Conservation (phyloP, 2,888 invertebrate species). For the Agrochola lychnidis region DNA sequence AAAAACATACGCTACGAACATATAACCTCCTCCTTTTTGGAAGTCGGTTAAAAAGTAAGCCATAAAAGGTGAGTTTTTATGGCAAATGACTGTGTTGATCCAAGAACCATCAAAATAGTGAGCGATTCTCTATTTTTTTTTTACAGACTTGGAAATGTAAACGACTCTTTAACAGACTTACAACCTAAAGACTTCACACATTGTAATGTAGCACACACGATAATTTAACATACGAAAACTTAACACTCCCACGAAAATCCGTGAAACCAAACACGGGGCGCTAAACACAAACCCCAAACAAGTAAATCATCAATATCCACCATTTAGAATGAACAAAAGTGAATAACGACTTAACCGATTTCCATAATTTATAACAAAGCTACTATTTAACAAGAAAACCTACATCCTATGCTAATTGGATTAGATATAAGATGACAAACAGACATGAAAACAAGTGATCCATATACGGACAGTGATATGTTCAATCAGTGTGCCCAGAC, state of each 20-base stretch:
- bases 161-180: neutral
- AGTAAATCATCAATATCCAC: neutral
- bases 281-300: conserved; percentile 12
- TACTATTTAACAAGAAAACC: conserved; percentile 27
- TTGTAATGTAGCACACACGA: neutral
- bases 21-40: no score
- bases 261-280: conserved; percentile 29
- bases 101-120: neutral
- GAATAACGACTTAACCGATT: neutral
- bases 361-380: conserved; percentile 21
- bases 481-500: conserved; percentile 37
- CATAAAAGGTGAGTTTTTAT: neutral
- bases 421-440: conserved; percentile 49
- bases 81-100: neutral
- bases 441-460: conserved; percentile 10
- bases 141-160: neutral
- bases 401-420: conserved; percentile 49
- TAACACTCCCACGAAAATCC: conserved; percentile 10
- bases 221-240: neutral
- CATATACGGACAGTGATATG: conserved; percentile 22
- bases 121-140: neutral
- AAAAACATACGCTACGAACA: no score
- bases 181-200: neutral
- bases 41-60: no score
- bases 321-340: neutral